These are phyloP conservation scores for Cranoglanis bouderius DNA, from an alignment of 2,113 vertebrate genomes.

Conservation along the genomic window DNA sequence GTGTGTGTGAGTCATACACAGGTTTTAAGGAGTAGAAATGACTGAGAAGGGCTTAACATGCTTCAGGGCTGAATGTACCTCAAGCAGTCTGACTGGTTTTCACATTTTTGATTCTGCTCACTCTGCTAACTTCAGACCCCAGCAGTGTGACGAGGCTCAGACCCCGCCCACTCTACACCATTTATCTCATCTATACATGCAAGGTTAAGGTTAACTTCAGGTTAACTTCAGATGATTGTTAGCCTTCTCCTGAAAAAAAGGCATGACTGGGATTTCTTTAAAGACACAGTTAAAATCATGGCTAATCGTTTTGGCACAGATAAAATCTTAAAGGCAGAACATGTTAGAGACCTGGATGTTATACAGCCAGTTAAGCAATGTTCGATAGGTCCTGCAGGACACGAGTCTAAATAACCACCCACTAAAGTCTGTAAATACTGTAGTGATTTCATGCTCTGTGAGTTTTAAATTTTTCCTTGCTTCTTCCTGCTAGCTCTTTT, in stretches of 20 bases:
- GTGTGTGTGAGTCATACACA: conserved; percentile 21
- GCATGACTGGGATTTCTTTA: background rate
- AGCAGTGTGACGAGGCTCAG: background rate
- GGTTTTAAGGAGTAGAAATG: background rate
- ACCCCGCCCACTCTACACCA: background rate
- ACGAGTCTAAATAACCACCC: conserved; percentile 8
- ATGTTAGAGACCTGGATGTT: conserved; percentile 18
- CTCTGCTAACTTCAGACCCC: background rate
- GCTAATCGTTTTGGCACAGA: background rate
- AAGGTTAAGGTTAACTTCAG: conserved; percentile 38
- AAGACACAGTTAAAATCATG: background rate
- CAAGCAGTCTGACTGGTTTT: conserved; percentile 47
- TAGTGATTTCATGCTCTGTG: background rate
- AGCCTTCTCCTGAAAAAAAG: background rate
- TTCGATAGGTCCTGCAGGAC: background rate
- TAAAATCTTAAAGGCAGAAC: background rate
- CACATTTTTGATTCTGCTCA: conserved; percentile 31
- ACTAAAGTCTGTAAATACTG: conserved; percentile 42
- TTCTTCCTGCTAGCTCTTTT: background rate
- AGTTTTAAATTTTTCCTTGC: background rate
- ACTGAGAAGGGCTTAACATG: conserved; percentile 10
- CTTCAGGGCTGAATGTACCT: conserved; percentile 37
- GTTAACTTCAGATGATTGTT: background rate
- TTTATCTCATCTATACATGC: background rate
- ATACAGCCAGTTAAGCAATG: background rate